Base-by-base conservation (phyloP, 1,140 invertebrate genomes). In the Kradibia gibbosae region DNA sequence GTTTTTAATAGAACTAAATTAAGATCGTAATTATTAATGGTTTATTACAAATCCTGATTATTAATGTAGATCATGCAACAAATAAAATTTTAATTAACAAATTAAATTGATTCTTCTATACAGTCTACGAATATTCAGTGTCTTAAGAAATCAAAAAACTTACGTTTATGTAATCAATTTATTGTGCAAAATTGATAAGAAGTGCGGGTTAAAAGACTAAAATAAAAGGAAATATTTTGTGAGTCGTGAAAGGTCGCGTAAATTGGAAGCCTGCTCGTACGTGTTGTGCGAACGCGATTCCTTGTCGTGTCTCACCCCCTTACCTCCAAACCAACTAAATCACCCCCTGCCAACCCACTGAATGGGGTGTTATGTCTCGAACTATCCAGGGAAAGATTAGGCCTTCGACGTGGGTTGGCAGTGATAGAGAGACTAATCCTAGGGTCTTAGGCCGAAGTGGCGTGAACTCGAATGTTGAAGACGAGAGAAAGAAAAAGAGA, bases 371-470 rank as follows among this genome's bases (percentile, higher is more conserved):
- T 77, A 67, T 76, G 57, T 81, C 79, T 50, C 74, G 80, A 84
- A 81, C 84, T 84, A 86, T 86, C 86, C 85, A 74, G 83, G 82
- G 73, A 87, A 88, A 89, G 89, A 90, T 90, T 91, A 90, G 85
- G 78, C 85, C 83, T 82, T 81, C 80, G 84, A 89, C 85, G 85
- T 86, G 87, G 88, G 86, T 87, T 86, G 83, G 82, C 83, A 85
- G 85, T 86, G 89, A 90, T 90, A 89, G 86, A 90, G 88, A 86
- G 85, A 88, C 86, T 90, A 90, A 91, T 90, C 90, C 88, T 36
- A 50, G 73, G 80, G 87, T 86, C 86, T 90, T 88, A 86, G 85
- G 81, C 84, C 50, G 22, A 70, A 76, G 60, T 76, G n/a, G 25
- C 65, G 65, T 67, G 42, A 36, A 48, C 53, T 67, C 53, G 36